Percentiles rank a stretch among this genome's conserved stretches.
Evolutionary conservation across 2,113 vertebrate species (phyloP).

Genomic region (Morone saxatilis): DNA sequence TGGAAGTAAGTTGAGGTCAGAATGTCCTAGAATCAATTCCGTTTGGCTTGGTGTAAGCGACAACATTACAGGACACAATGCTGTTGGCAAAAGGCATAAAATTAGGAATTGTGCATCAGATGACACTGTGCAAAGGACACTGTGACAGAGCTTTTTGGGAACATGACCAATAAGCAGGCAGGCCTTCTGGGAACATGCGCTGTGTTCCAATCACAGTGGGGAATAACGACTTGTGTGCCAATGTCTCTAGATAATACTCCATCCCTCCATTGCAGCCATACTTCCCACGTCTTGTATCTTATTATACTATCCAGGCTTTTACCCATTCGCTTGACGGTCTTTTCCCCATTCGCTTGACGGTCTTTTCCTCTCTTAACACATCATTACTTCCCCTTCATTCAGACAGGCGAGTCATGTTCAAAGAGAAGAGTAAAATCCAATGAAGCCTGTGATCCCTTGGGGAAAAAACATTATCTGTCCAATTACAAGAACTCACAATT

Average conservation of each 20-base stretch:
- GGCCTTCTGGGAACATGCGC: conserved; percentile 67
- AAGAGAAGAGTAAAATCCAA: conserved; percentile 26
- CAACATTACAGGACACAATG: conserved; percentile 21
- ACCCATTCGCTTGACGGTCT: background rate
- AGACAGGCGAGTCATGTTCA: conserved; percentile 20
- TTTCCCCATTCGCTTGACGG: background rate
- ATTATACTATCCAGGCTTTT: conserved; percentile 14
- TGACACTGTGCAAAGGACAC: conserved; percentile 51
- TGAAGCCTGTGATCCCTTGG: conserved; percentile 18
- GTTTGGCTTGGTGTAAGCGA: conserved; percentile 24
- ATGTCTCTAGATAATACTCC: conserved; percentile 45
- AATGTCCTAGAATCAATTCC: conserved; percentile 45
- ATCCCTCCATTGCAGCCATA: conserved; percentile 23
- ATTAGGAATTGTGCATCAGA: conserved; percentile 33
- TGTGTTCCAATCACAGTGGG: conserved; percentile 65
- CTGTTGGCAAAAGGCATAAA: conserved; percentile 29
- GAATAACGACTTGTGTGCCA: conserved; percentile 42
- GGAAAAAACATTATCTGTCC: conserved; percentile 39
- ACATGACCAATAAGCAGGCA: conserved; percentile 58
- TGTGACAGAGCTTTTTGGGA: conserved; percentile 58
- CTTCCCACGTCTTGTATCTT: conserved; percentile 33
- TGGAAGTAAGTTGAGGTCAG: conserved; percentile 42
- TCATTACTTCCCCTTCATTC: conserved; percentile 31
- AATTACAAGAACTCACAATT: conserved; percentile 42
- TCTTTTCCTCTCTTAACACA: conserved; percentile 19